These are phyloP conservation scores for Himalopsyche phryganea DNA, from an alignment of 1,140 invertebrate species.

Conservation along the genomic window DNA sequence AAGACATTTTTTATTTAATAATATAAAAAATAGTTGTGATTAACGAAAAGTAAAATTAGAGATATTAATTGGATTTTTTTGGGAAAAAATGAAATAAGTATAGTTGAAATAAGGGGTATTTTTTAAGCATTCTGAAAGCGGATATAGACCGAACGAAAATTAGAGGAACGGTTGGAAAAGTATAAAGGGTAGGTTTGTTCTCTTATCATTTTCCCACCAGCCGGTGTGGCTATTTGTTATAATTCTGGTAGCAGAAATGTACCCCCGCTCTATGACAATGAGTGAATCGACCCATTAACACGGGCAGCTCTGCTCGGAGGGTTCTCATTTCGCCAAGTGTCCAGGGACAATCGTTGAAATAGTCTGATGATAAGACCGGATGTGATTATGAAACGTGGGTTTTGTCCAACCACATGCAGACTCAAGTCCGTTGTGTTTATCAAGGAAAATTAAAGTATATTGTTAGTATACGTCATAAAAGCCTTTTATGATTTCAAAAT, in stretches of 20 bases:
- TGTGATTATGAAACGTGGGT: slow-evolving; percentile 20
- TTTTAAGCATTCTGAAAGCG: neutral
- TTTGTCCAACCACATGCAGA: neutral
- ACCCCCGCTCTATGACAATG: slow-evolving; percentile 25
- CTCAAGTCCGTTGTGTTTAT: slow-evolving; percentile 23
- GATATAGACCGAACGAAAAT: neutral
- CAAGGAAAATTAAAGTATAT: slow-evolving; percentile 16
- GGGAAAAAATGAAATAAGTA: too few species aligned
- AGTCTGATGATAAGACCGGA: slow-evolving; percentile 25
- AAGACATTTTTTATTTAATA: neutral
- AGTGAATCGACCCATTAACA: slow-evolving; percentile 34
- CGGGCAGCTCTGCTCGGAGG: slow-evolving; percentile 16
- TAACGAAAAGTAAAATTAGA: neutral
- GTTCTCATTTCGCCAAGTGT: slow-evolving; percentile 26
- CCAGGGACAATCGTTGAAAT: slow-evolving; percentile 24
- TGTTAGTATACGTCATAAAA: neutral
- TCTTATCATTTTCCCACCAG: slow-evolving; percentile 33
- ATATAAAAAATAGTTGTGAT: neutral
- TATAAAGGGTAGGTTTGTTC: slow-evolving; percentile 1
- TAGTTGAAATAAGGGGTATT: too few species aligned
- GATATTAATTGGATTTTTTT: neutral
- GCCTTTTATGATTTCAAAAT: neutral
- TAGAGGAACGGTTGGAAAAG: neutral
- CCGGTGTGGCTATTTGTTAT: slow-evolving; percentile 31
- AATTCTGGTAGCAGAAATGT: slow-evolving; percentile 21